Percentiles rank a stretch among this genome's conserved stretches.
phyloP scores from a whole-genome alignment of 2,888 invertebrate genomes.

The Byasa hedistus region DNA sequence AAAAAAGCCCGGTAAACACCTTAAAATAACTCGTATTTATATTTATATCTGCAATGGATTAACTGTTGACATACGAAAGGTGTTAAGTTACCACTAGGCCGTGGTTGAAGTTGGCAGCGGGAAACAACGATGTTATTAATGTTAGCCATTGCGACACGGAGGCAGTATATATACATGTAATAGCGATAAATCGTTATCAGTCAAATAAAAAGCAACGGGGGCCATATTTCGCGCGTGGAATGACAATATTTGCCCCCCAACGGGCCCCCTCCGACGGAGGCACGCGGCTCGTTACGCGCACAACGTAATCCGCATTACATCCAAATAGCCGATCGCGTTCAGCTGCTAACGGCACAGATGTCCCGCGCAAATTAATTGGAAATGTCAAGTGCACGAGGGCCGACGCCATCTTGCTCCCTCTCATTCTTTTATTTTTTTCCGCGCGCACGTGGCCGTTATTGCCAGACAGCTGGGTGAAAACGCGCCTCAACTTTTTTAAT shows the following conservation, averaged over 20 bases:
- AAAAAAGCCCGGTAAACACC: not conserved
- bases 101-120: too few relatives aligned
- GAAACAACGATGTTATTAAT: too few relatives aligned
- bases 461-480: conserved; percentile 71
- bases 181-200: not conserved
- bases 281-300: conserved; percentile 48
- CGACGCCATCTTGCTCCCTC: conserved; percentile 69
- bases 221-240: conserved; percentile 28
- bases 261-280: conserved; percentile 39
- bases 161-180: too few relatives aligned
- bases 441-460: conserved; percentile 71
- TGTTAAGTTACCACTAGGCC: too few relatives aligned
- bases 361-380: conserved; percentile 79
- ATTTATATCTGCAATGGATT: too few relatives aligned
- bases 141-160: too few relatives aligned
- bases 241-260: conserved; percentile 39
- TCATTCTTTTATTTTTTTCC: conserved; percentile 60
- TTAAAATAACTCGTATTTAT: not conserved
- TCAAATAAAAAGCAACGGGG: not conserved
- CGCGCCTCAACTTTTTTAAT: conserved; percentile 55
- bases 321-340: conserved; percentile 61
- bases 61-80: too few relatives aligned
- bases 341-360: conserved; percentile 78
- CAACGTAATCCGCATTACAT: conserved; percentile 65
- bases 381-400: conserved; percentile 76